Evolutionary conservation across 1,140 invertebrate species (phyloP), one percentile per base, ranked within the genome.

Genomic region (Drosophila arawakana): DNA sequence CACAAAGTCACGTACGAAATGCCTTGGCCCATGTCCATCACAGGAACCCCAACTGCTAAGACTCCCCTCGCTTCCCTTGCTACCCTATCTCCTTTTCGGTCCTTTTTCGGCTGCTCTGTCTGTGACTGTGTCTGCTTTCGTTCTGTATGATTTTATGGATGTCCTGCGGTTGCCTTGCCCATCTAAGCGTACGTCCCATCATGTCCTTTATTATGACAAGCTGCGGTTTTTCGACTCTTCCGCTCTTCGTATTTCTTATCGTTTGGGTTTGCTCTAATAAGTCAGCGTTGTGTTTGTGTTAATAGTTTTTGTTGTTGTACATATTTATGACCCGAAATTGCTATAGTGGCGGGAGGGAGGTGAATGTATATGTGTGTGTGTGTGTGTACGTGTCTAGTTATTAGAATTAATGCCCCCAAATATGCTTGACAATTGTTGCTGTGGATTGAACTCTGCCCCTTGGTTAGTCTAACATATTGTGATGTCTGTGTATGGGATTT

Each of bases 181-280:
- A 88, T 80, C 47, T 65, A 78, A 77, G 76, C 74, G 80, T 89
- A 67, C 69, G 52, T 66, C 58, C 76, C 65, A 60, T 73, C 65
- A 62, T 57, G 59, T 66, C 84, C 72, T 84, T 80, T 89, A 89
- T 89, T 89, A 84, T 89, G 84, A 89, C 84, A 89, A 89, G 84
- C 80, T 89, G 84, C 69, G 83, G 83, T 78, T 63, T 73, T 69
- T 54, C 44, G 50, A 62, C 39, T 66, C 25, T 59, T 37, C 60
- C 2, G 25, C 25, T 30, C 25, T 30, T 30, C 68, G 47, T 54
- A 55, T 72, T 57, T 60, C 47, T 73, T 78, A 71, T 80, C 75
- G 73, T 68, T 35, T 34, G 30, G 60, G 44, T 15, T 13, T 39
- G 55, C 52, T 25, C 46, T 68, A 68, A 81, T 81, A 84, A 81